Conservation (phyloP, 2,888 invertebrate species). For the Disparrhopalites patrizii region DNA sequence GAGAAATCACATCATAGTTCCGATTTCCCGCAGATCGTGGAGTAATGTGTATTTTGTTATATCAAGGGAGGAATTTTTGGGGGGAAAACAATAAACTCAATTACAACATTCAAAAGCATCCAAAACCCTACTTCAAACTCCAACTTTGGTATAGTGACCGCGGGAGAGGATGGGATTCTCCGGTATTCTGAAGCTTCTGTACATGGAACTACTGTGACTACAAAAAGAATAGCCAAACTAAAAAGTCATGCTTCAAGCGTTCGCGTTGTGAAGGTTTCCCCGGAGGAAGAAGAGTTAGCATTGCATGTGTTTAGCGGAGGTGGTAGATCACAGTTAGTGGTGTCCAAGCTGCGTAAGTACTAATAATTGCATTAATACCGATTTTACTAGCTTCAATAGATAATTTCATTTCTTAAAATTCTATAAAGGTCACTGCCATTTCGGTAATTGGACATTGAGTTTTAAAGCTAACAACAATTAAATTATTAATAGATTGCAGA, state of each 20-base stretch:
- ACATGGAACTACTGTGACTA: not conserved
- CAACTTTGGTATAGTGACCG: constrained; percentile 7
- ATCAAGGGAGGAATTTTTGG: constrained; percentile 19
- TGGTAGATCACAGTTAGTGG: constrained; percentile 11
- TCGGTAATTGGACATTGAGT: not conserved
- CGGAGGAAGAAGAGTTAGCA: not conserved
- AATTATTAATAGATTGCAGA: not conserved
- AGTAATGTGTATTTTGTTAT: too few relatives aligned
- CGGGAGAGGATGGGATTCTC: constrained; percentile 21
- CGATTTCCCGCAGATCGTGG: constrained; percentile 3
- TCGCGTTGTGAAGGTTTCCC: not conserved
- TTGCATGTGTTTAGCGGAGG: constrained; percentile 13
- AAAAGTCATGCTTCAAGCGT: constrained; percentile 10
- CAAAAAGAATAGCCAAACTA: constrained; percentile 9
- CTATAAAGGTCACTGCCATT: not conserved
- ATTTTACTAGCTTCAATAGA: not conserved
- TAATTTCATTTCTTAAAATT: not conserved
- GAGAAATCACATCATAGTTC: too few relatives aligned
- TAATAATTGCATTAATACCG: not conserved
- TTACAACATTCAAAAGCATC: not conserved
- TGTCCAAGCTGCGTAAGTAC: constrained; percentile 1
- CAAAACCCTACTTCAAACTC: not conserved
- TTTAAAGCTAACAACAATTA: not conserved
- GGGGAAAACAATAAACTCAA: constrained; percentile 15
- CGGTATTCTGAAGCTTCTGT: not conserved